These are phyloP conservation scores for Ridgeia piscesae DNA, from an alignment of 1,140 invertebrate genomes.

Conservation along the genomic window DNA sequence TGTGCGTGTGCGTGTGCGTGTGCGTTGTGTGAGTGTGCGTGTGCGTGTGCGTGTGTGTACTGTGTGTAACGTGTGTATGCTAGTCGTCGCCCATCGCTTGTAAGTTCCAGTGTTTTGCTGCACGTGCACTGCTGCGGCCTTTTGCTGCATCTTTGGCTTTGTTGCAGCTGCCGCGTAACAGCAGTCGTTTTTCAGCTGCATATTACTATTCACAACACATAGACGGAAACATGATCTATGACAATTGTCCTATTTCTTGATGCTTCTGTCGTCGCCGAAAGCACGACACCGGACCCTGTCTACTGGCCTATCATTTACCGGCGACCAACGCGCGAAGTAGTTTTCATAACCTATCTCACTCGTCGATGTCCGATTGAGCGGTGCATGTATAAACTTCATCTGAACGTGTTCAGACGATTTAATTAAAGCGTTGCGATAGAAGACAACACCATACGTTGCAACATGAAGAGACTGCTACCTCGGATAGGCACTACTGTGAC, in stretches of 20 bases:
- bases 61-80: no score
- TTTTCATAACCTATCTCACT: not conserved
- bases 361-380: not conserved
- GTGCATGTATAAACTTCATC: not conserved
- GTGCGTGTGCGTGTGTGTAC: no score
- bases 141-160: not conserved
- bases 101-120: no score
- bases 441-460: not conserved
- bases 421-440: not conserved
- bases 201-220: not conserved
- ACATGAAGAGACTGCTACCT: not conserved
- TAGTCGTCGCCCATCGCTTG: no score
- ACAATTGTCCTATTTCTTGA: not conserved
- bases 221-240: not conserved
- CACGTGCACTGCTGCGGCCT: no score
- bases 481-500: not conserved
- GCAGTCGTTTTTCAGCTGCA: not conserved
- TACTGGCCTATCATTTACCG: not conserved
- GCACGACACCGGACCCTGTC: not conserved
- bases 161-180: not conserved
- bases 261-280: not conserved
- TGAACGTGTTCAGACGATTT: not conserved
- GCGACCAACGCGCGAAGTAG: not conserved
- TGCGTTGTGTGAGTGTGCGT: no score
- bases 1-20: no score